These are phyloP conservation scores for Oncorhynchus tshawytscha DNA, from an alignment of 2,113 vertebrate genomes.

Conservation along the genomic window DNA sequence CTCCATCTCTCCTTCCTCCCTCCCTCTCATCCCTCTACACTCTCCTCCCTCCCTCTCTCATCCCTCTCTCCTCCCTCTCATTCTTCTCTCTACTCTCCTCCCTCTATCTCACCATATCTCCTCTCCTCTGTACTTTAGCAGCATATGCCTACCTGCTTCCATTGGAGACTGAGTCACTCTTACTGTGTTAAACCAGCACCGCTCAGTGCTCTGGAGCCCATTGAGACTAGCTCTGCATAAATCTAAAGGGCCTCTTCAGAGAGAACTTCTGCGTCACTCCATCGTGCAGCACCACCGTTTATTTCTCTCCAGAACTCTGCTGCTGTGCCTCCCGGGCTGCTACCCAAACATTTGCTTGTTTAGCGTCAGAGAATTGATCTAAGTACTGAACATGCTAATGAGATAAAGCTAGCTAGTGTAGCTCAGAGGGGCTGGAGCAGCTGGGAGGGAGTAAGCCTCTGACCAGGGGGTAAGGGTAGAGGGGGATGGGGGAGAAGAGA, in stretches of 20 bases:
- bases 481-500: no score
- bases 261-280: background rate
- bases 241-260: background rate
- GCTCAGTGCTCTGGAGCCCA: conserved; percentile 33
- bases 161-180: conserved; percentile 54
- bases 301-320: background rate
- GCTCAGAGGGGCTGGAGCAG: conserved; percentile 15
- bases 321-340: conserved; percentile 16
- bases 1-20: no score
- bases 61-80: no score
- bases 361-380: conserved; percentile 14
- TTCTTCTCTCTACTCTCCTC: no score
- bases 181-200: conserved; percentile 42
- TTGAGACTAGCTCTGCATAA: conserved; percentile 14
- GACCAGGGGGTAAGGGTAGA: no score
- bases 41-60: no score
- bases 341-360: conserved; percentile 30
- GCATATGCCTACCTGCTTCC: conserved; percentile 28
- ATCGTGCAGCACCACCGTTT: background rate
- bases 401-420: background rate
- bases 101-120: no score
- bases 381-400: conserved; percentile 4
- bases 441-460: no score
- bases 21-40: no score
- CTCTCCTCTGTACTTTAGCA: background rate